Evolutionary conservation across 2,888 invertebrate species (phyloP).

Genomic region (Volucella bombylans): DNA sequence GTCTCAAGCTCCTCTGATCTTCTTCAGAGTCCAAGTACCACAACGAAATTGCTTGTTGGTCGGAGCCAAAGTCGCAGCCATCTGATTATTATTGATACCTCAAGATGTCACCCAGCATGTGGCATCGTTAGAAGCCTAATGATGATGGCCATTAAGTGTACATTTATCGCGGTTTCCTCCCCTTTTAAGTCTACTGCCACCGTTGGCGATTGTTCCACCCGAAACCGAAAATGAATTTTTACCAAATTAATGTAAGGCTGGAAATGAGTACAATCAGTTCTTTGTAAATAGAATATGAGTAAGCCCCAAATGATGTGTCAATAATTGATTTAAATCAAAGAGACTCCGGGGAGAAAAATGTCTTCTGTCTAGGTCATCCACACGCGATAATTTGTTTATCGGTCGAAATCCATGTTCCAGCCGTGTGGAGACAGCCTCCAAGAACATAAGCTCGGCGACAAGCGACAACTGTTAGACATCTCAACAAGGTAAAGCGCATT

Average conservation of each 20-base stretch:
- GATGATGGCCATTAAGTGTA: constrained; percentile 47
- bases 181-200: constrained; percentile 8
- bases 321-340: constrained; percentile 63
- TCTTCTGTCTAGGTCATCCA: constrained; percentile 64
- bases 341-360: constrained; percentile 16
- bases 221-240: constrained; percentile 49
- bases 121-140: constrained; percentile 57
- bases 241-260: constrained; percentile 54
- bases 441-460: constrained; percentile 68
- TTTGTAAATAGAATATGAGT: constrained; percentile 46
- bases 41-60: constrained; percentile 37
- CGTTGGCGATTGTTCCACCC: constrained; percentile 56
- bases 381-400: constrained; percentile 70
- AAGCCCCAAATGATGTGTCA: constrained; percentile 45
- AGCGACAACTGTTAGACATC: constrained; percentile 67
- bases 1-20: not conserved
- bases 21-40: constrained; percentile 29
- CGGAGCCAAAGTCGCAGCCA: constrained; percentile 50
- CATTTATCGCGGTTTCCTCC: not conserved
- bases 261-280: constrained; percentile 1
- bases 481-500: constrained; percentile 42
- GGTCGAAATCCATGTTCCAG: constrained; percentile 55
- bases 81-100: constrained; percentile 69
- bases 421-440: constrained; percentile 49
- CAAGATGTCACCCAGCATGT: constrained; percentile 69